phyloP scores from a whole-genome alignment of 2,797 vertebrate species.

The Ciconia nigra region DNA sequence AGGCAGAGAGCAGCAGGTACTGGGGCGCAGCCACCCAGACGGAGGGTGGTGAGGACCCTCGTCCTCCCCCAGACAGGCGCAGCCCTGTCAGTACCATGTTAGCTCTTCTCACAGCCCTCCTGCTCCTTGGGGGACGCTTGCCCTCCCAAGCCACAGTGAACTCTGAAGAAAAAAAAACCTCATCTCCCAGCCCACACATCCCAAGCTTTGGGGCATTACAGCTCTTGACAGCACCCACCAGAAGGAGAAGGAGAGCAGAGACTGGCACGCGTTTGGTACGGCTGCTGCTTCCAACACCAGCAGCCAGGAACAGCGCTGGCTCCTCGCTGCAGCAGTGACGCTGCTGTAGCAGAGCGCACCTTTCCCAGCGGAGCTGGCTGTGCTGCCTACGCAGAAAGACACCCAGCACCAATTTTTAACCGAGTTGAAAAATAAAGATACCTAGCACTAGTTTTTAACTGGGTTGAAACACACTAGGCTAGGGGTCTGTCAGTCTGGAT shows the following conservation, averaged over 20 bases:
- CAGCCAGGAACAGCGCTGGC: neutral
- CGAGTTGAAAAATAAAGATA: neutral
- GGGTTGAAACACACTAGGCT: too few species aligned
- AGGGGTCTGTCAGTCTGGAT: neutral
- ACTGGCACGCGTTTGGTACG: fast-evolving
- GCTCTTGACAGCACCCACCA: neutral
- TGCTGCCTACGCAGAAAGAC: fast-evolving
- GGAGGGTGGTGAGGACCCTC: neutral
- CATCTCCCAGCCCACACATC: neutral
- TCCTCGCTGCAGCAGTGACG: neutral
- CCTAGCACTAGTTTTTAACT: fast-evolving
- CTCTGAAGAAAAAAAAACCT: neutral
- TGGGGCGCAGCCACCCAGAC: neutral
- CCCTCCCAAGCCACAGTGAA: neutral
- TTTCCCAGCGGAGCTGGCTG: fast-evolving
- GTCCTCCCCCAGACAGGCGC: neutral
- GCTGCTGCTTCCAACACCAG: neutral
- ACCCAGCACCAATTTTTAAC: fast-evolving
- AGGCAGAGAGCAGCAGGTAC: neutral
- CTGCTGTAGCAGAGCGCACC: fast-evolving
- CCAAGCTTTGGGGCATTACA: fast-evolving
- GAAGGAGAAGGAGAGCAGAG: neutral
- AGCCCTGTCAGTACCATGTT: neutral
- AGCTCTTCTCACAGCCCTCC: neutral
- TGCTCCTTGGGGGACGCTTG: neutral